A percentile compares a stretch with the other conserved stretches of the same genome.
phyloP scores from a whole-genome alignment of 2,888 invertebrate species.

The Melipona bicolor region DNA sequence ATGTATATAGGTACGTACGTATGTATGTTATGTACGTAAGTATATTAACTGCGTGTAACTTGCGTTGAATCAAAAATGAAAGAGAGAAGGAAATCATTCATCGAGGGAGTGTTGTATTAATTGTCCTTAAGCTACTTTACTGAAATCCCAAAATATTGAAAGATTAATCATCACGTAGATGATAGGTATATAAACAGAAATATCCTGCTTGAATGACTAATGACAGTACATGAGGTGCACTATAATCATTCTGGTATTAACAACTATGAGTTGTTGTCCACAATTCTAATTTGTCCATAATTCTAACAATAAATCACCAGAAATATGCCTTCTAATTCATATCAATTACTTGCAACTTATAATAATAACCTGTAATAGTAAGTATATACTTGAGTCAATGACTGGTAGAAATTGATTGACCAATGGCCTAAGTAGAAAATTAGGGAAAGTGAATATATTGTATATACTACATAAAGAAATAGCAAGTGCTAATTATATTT shows the following conservation, averaged over 20 bases:
- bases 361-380: too few relatives aligned
- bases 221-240: background rate
- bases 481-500: too few relatives aligned
- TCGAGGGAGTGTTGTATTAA: background rate
- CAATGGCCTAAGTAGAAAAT: too few relatives aligned
- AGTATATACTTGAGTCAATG: too few relatives aligned
- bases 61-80: background rate
- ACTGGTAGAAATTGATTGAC: too few relatives aligned
- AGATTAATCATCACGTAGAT: background rate
- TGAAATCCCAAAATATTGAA: fast-evolving
- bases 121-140: fast-evolving
- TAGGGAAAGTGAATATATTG: too few relatives aligned
- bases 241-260: background rate
- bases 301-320: background rate
- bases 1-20: background rate
- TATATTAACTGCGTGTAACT: too few relatives aligned
- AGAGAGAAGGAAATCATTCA: background rate
- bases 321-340: too few relatives aligned
- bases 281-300: too few relatives aligned
- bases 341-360: too few relatives aligned
- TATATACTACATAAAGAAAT: too few relatives aligned
- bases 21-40: too few relatives aligned
- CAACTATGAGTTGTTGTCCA: background rate
- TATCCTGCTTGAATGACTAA: background rate
- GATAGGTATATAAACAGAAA: background rate